Conservation (phyloP, 2,888 invertebrate genomes). For the Formica aserva region DNA sequence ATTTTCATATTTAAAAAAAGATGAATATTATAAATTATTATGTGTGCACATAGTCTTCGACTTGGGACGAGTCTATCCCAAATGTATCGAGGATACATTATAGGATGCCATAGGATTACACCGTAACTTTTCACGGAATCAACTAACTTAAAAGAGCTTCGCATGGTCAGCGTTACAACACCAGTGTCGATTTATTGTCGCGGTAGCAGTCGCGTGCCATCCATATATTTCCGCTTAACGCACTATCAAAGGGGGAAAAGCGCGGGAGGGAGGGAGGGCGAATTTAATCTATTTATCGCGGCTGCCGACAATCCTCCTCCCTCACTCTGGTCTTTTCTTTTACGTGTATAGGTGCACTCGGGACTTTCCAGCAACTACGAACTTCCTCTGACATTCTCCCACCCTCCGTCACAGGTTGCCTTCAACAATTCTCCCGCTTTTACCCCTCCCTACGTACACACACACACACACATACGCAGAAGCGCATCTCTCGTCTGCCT, state of each 20-base stretch:
- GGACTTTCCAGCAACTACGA: slow-evolving; percentile 50
- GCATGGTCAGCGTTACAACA: background rate
- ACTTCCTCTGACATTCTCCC: slow-evolving; percentile 39
- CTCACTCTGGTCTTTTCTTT: slow-evolving; percentile 55
- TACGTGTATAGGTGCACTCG: slow-evolving; percentile 55
- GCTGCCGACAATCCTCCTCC: slow-evolving; percentile 57
- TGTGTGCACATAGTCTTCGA: background rate
- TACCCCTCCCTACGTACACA: background rate
- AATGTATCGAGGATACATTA: background rate
- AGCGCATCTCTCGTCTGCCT: slow-evolving; percentile 31
- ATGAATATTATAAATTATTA: background rate
- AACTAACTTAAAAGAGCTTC: background rate
- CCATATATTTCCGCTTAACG: slow-evolving; percentile 81
- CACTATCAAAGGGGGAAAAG: slow-evolving; percentile 75
- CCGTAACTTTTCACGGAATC: background rate
- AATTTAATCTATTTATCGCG: slow-evolving; percentile 82
- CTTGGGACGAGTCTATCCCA: background rate
- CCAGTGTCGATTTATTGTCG: slow-evolving; percentile 58
- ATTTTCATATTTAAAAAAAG: background rate
- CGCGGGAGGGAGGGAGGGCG: slow-evolving; percentile 66
- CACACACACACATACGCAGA: background rate
- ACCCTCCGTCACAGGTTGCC: slow-evolving; percentile 40
- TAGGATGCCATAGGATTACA: background rate
- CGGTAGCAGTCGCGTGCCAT: slow-evolving; percentile 80
- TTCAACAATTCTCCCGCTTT: slow-evolving; percentile 31